Evolutionary conservation across 2,797 vertebrate genomes (phyloP).

Genomic region (Tiaroga cobitis): DNA sequence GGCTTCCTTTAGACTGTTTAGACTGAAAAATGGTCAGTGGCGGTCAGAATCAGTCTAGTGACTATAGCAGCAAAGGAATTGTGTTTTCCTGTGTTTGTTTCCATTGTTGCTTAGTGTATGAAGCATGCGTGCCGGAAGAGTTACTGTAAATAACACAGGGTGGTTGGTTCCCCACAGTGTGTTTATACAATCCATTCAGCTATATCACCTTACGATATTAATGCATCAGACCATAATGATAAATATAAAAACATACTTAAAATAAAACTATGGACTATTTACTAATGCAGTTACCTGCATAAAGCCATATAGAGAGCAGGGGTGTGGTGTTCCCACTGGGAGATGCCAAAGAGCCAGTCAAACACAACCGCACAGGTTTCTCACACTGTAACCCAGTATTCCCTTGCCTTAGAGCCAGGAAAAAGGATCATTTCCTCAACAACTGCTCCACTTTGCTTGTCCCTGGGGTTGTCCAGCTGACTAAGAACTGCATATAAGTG

Average conservation of each 20-base stretch:
- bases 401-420: slow-evolving; percentile 71
- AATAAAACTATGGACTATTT: not conserved
- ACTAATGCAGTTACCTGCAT: not conserved
- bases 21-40: slow-evolving; percentile 48
- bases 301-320: slow-evolving; percentile 41
- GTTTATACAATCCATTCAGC: not conserved
- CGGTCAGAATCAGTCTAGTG: slow-evolving; percentile 34
- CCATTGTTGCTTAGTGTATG: slow-evolving; percentile 49
- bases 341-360: slow-evolving; percentile 67
- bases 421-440: slow-evolving; percentile 75
- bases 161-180: not conserved
- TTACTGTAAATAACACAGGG: slow-evolving; percentile 18
- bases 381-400: slow-evolving; percentile 83
- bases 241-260: not conserved
- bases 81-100: slow-evolving; percentile 61
- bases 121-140: slow-evolving; percentile 52
- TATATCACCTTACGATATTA: not conserved
- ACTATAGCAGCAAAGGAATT: slow-evolving; percentile 57
- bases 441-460: slow-evolving; percentile 72
- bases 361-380: slow-evolving; percentile 74
- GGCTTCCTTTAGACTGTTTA: slow-evolving; percentile 26
- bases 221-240: not conserved
- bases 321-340: slow-evolving; percentile 58
- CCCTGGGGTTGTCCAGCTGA: slow-evolving; percentile 58
- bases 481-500: slow-evolving; percentile 64